Base-by-base conservation (phyloP, 2,797 vertebrate species). In the Iguana delicatissima region DNA sequence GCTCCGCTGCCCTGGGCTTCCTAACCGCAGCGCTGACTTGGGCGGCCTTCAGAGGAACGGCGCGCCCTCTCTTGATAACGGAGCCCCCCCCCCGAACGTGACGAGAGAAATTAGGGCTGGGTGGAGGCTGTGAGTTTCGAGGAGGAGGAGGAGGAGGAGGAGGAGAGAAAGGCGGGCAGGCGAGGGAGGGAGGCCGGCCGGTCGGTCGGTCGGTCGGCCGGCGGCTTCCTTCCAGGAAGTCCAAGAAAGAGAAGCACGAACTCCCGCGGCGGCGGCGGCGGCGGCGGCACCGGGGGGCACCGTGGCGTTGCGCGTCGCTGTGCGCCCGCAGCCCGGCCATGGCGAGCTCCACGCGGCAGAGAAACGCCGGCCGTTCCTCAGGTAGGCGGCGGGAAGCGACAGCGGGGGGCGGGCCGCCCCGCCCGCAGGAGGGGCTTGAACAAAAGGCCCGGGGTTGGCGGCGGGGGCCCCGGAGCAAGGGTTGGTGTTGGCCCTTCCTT, bases 291-390 rank as follows among this genome's bases (percentile, higher is more conserved):
- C 7, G 0, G 13, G 38, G 32, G 4, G 55, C 12, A 26, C 1
- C 10, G 55, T 14, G 32, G 5, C 46, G 46, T 50, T 20, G 16
- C 22, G 18, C 35, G 14, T 6, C 14, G 46, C 4, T 8, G 35
- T 9, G 35, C 52, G 67, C 3, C 26, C 29, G 0, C 18, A 86
- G 7, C 22, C 20, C 73, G 50, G 55, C 69, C 79, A 91, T 91
- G 91, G 87, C 79, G 16, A 83, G 46, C 87, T 46, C 69, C 87
- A 77, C 81, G 83, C 42, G 22, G 12, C 90, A 35, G 57, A 81
- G 32, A 12, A 42, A 18, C 69, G 6, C 29, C 86, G 50, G 18
- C 3, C 38, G 32, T 13, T 3, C 32, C 62, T 67, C 79, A 9
- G 8, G 77, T 22, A n/a, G 72, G 16, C 73, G 59, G 74, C 22